Conservation (phyloP, 1,140 invertebrate species). For the Aricia agestis region DNA sequence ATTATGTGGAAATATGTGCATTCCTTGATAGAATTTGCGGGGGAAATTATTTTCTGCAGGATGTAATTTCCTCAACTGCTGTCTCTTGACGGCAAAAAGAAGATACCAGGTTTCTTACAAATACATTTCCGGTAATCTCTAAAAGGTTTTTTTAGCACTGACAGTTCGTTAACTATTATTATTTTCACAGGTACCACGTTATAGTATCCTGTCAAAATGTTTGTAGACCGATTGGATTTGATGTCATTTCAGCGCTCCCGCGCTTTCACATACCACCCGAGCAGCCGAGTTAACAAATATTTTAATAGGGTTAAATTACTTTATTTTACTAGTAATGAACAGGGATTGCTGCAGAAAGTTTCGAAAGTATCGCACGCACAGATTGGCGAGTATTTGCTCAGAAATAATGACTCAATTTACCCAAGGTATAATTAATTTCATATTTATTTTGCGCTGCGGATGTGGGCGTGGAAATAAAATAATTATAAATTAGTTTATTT, state of each 20-base stretch:
- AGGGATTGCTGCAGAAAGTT: neutral
- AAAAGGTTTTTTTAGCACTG: neutral
- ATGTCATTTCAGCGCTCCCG: no score
- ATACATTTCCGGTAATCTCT: no score
- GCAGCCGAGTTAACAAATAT: no score
- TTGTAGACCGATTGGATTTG: no score
- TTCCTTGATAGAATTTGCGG: neutral
- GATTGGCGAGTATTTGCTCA: neutral
- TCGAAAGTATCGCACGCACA: neutral
- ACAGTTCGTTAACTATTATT: neutral
- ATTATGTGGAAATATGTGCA: neutral
- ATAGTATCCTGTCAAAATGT: no score
- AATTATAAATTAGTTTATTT: no score
- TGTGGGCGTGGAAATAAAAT: conserved; percentile 2
- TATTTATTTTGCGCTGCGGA: neutral
- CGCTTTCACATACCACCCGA: no score
- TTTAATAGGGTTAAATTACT: no score
- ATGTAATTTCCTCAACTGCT: neutral
- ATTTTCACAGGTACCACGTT: no score
- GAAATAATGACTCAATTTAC: conserved; percentile 4
- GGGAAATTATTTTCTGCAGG: neutral
- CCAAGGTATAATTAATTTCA: neutral
- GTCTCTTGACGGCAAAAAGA: neutral
- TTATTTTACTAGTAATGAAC: no score
- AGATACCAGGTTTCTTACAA: no score